Evolutionary conservation across 2,888 invertebrate genomes (phyloP), one percentile per base, ranked within the genome.

Genomic region (Dicycla oo): DNA sequence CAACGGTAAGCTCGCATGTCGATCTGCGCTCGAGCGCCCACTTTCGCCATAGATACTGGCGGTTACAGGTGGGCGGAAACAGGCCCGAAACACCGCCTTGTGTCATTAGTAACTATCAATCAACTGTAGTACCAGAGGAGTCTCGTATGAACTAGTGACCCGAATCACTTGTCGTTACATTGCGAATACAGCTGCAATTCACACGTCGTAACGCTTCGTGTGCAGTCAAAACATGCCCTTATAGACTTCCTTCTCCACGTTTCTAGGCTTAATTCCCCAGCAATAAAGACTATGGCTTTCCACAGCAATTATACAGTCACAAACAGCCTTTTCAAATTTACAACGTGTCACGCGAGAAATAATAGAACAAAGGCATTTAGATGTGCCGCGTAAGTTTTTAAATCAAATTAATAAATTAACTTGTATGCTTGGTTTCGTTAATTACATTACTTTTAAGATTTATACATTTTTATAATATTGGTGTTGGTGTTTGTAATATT

Each of bases 241-340:
- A 84, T 53, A 65, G 43, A 60, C 26, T 64, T 64, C 56, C 60
- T 56, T 73, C n/a, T 10, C 18, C 34, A 58, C 56, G 38, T 51
- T 70, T 26, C 26, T 80, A 60, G 61, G 49, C 80, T 71, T 73
- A 83, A 84, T 79, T 57, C 60, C 77, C 38, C 40, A 30, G 75
- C 43, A 13, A 69, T 80, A 86, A 76, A 70, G 69, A 47, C 67
- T 49, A 75, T 34, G 10, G 13, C 20, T 73, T 65, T 57, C 45
- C 18, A 10, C 18, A 73, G 65, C 75, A 86, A 83, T 86, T 80
- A 82, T 75, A 74, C 65, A 77, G 73, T 80, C 75, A 78, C 75
- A 74, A 85, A 80, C 78, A 70, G 74, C 75, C 73, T 82, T 81
- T 81, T 82, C 60, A 75, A 65, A 74, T 79, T 77, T 69, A 80